Base-by-base conservation (phyloP, 2,888 invertebrate genomes). In the Drosophila colorata region DNA sequence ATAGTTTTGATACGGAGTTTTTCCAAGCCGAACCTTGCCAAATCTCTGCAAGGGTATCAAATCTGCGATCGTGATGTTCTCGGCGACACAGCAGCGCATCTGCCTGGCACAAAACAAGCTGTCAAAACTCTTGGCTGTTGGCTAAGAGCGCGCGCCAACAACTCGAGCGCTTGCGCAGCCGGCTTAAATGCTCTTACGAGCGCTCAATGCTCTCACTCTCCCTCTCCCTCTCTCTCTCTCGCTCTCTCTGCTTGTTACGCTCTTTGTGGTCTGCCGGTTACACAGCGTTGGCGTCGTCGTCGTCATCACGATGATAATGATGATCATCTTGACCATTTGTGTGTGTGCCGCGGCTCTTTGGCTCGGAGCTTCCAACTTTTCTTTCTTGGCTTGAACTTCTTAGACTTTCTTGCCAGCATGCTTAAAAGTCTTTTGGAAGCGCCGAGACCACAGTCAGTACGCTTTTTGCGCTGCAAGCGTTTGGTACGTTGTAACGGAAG, bases 381-480 rank as follows among this genome's bases (percentile, higher is more conserved):
- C 81, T 75, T 84, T 87, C 65, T 74, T 75, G 70, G 80, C 60
- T 20, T 65, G 71, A 71, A 78, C 86, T 86, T 84, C 80, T 86
- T 82, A 79, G 78, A 87, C 82, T 87, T 89, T 88, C 87, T 88
- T 86, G 82, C 74, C 80, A 84, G 73, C 76, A 77, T 84, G 86
- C 68, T 86, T 88, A 87, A 88, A 88, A 89, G 87, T 84, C 88
- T 87, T 87, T 89, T 87, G 84, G 73, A 80, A 82, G 82, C 78
- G 77, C 74, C 72, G 78, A 79, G 68, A 53, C 74, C 72, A 66
- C 82, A 74, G 72, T 88, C 87, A 88, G 89, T 88, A 76, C 69
- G 78, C 71, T 77, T 72, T 82, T 73, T 79, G 75, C 82, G 82
- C 86, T 89, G 77, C 68, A 74, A 78, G 82, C 87, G 87, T 73